These are phyloP conservation scores for Trichoplusia ni DNA, from an alignment of 1,140 invertebrate genomes.

Conservation along the genomic window DNA sequence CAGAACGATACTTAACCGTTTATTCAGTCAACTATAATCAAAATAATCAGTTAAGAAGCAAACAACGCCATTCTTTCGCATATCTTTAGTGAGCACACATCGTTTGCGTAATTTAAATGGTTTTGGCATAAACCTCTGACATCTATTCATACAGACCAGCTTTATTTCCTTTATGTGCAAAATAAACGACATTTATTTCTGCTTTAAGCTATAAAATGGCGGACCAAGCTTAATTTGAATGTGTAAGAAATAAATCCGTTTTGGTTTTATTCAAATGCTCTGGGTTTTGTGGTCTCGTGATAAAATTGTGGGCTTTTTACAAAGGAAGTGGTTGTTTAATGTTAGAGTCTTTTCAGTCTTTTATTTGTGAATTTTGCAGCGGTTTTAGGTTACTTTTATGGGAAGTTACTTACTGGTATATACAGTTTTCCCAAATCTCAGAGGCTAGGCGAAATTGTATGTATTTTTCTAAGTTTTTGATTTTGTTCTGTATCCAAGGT, in stretches of 20 bases:
- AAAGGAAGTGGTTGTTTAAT: conserved; percentile 1
- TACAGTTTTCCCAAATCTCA: too few relatives aligned
- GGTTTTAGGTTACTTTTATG: too few relatives aligned
- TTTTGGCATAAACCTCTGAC: neutral
- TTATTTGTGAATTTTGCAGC: neutral
- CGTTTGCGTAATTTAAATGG: conserved; percentile 5
- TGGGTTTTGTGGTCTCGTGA: conserved; percentile 3
- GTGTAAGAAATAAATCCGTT: conserved; percentile 22
- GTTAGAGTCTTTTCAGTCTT: too few relatives aligned
- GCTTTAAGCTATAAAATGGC: conserved; percentile 22
- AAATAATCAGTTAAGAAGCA: neutral
- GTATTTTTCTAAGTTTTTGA: too few relatives aligned
- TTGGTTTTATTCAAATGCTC: conserved; percentile 12
- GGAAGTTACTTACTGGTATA: too few relatives aligned
- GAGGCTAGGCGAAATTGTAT: too few relatives aligned
- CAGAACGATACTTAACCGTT: too few relatives aligned
- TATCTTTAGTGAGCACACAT: conserved; percentile 1
- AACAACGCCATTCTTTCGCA: neutral
- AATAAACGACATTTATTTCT: conserved; percentile 20
- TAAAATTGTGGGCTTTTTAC: neutral
- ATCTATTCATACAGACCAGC: neutral
- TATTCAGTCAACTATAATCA: neutral
- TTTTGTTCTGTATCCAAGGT: neutral
- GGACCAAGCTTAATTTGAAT: conserved; percentile 13
- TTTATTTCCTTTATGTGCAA: conserved; percentile 13